Evolutionary conservation across 2,113 vertebrate species (phyloP).

Genomic region (Hirundichthys speculiger): DNA sequence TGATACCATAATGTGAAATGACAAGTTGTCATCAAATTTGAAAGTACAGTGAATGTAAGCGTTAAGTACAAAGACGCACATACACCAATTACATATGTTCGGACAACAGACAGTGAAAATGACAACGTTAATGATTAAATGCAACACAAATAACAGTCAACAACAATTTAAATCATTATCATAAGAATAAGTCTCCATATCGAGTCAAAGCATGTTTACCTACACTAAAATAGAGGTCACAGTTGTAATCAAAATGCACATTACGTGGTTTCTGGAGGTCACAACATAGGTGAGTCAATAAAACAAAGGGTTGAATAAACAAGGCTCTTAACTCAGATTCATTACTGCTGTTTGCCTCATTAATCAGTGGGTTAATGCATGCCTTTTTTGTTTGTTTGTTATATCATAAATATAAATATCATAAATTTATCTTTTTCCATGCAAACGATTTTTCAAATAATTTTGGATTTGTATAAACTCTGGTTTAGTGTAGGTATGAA

Average conservation of each 20-base stretch:
- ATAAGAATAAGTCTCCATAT: no score
- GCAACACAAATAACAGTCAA: neutral
- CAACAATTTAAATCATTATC: neutral
- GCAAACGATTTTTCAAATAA: neutral
- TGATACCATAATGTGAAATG: no score
- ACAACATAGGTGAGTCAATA: conserved; percentile 25
- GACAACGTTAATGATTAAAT: neutral
- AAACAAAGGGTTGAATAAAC: conserved; percentile 20
- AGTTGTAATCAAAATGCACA: conserved; percentile 23
- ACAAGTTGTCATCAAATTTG: no score
- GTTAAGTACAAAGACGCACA: no score
- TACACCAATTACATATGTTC: no score
- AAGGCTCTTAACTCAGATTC: conserved; percentile 22
- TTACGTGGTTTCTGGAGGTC: conserved; percentile 16
- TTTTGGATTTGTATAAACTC: neutral
- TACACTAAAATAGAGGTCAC: conserved; percentile 1
- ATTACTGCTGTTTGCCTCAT: conserved; percentile 13
- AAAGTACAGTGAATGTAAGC: no score
- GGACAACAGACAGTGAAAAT: neutral
- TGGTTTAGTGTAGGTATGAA: neutral
- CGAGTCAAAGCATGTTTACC: neutral
- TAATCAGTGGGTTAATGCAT: conserved; percentile 12
- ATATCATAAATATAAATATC: no score
- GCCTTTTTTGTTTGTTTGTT: neutral
- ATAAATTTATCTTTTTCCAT: no score